Percentiles rank a stretch among this genome's conserved stretches.
These are phyloP conservation scores for Seriola rivoliana DNA, from an alignment of 2,113 vertebrate genomes.

Conservation along the genomic window DNA sequence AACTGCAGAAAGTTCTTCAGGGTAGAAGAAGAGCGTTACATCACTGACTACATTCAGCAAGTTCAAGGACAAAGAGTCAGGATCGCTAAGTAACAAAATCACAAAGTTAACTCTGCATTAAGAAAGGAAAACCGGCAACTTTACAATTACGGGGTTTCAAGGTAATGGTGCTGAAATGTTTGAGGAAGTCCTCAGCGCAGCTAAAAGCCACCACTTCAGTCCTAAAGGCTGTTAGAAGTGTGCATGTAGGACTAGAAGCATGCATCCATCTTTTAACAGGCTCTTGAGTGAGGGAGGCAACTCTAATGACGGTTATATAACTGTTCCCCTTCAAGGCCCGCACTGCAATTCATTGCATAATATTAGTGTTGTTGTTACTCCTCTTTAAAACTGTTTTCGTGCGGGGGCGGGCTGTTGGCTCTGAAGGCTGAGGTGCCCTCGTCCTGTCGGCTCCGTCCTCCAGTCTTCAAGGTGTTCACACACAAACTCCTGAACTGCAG, in stretches of 20 bases:
- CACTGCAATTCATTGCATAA: slow-evolving; percentile 62
- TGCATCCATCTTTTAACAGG: slow-evolving; percentile 70
- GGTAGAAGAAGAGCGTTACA: not conserved
- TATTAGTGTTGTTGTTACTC: slow-evolving; percentile 44
- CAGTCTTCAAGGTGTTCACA: not conserved
- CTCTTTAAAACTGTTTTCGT: slow-evolving; percentile 18
- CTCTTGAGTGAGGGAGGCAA: slow-evolving; percentile 47
- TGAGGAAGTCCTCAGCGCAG: slow-evolving; percentile 33
- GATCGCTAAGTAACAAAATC: not conserved
- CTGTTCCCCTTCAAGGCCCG: slow-evolving; percentile 59
- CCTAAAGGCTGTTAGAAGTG: slow-evolving; percentile 50
- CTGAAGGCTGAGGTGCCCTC: not conserved
- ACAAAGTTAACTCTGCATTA: not conserved
- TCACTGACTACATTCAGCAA: not conserved
- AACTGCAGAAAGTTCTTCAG: not conserved
- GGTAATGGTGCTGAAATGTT: slow-evolving; percentile 22
- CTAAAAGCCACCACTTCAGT: slow-evolving; percentile 37
- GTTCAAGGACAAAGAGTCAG: not conserved
- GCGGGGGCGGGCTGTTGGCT: slow-evolving; percentile 22
- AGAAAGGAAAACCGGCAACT: not conserved
- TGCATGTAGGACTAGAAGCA: slow-evolving; percentile 45
- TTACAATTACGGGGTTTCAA: not conserved
- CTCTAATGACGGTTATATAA: slow-evolving; percentile 76
- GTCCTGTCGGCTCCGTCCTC: not conserved
- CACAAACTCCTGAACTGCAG: too few relatives aligned